A percentile compares a stretch with the other conserved stretches of the same genome.
These are phyloP conservation scores for Calliphora vicina DNA, from an alignment of 1,140 invertebrate species.

Conservation along the genomic window DNA sequence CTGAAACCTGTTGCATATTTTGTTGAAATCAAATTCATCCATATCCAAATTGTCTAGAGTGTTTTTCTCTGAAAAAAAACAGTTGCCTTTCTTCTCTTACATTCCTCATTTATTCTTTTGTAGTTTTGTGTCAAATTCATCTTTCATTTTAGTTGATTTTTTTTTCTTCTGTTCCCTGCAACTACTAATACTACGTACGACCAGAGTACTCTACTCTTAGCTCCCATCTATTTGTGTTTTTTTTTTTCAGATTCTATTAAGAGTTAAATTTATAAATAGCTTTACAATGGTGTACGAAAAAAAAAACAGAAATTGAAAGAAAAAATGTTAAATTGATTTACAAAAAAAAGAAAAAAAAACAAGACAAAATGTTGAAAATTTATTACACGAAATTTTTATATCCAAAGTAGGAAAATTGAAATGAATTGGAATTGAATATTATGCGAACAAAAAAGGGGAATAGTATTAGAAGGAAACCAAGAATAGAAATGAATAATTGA, in stretches of 20 bases:
- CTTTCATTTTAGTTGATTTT: neutral
- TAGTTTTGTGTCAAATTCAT: neutral
- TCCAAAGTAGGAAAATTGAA: neutral
- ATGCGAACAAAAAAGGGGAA: neutral
- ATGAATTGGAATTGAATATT: conserved; percentile 1
- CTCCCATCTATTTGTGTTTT: neutral
- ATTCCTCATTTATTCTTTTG: neutral
- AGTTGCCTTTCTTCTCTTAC: too few species aligned
- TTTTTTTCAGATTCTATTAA: neutral
- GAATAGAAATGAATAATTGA: neutral
- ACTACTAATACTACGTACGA: neutral
- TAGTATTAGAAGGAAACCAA: neutral
- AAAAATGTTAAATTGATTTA: neutral
- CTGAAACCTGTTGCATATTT: too few species aligned
- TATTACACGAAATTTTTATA: neutral
- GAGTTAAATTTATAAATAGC: conserved; percentile 14
- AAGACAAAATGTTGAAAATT: neutral
- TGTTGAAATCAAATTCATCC: neutral
- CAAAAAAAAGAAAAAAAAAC: neutral
- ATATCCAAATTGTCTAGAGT: too few species aligned
- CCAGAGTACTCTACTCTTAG: too few species aligned
- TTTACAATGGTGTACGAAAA: neutral
- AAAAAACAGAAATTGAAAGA: neutral
- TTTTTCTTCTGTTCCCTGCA: neutral
- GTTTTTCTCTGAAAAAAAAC: too few species aligned